Evolutionary conservation across 2,888 invertebrate genomes (phyloP), one percentile per base, ranked within the genome.

Genomic region (Cantharis lateralis): DNA sequence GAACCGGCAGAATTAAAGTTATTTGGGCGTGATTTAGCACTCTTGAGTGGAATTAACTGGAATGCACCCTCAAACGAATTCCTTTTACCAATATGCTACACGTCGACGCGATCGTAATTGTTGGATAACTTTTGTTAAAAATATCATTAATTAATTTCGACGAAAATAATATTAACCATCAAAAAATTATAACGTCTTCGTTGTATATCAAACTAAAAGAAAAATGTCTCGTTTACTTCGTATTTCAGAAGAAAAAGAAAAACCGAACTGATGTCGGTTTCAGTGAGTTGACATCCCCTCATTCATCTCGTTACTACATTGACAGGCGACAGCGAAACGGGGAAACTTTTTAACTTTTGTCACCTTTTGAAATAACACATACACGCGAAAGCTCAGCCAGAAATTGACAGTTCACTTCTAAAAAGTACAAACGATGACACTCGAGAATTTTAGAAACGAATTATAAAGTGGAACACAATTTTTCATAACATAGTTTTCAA

Each of bases 281-380:
- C 71, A 62, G 68, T 72, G 77, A 77, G 71, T 63, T 75, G 77
- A 77, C 74, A 72, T 77, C 74, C 77, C 77, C 74, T 77, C 77
- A 77, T 77, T 77, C 74, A 77, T 77, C 74, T 77, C 77, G 77
- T 77, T 75, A 75, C 72, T 62, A 68, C 63, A 71, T 71, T 77
- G 77, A 77, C 77, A 77, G 74, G 71, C 74, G 74, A 77, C 77
- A 75, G 71, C 64, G 69, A 77, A 74, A 69, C 77, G 71, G 72
- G 69, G 77, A 74, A 77, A 77, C 77, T 77, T 77, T 77, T 77
- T 77, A 77, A 77, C 77, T 75, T 77, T 77, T 77, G 77, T 77
- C 77, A 75, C 74, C 77, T 74, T 77, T 77, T 75, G 77, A 77
- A 77, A 77, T 77, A 75, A 72, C 71, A 69, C 76, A 77, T 74